Conservation (phyloP, 2,888 invertebrate species). For the Drosophila seclusa region DNA sequence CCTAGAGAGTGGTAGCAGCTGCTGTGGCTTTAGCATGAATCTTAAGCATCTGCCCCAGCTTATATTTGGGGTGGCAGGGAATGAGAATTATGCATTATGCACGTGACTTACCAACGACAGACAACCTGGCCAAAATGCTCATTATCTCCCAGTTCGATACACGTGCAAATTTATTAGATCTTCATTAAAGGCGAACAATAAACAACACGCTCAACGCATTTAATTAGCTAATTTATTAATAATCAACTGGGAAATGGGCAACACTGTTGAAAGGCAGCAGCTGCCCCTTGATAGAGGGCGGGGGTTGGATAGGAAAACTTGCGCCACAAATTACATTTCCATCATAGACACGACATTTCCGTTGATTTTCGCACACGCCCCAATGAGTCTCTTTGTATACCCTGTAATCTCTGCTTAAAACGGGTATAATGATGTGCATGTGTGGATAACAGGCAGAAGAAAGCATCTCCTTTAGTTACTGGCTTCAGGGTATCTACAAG, state of each 20-base stretch:
- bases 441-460: neutral
- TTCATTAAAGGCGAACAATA: conserved; percentile 56
- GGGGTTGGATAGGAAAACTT: conserved; percentile 18
- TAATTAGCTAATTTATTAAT: conserved; percentile 80
- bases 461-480: neutral
- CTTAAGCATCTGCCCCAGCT: conserved; percentile 5
- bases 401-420: neutral
- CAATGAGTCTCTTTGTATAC: conserved; percentile 54
- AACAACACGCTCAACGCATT: conserved; percentile 70
- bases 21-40: conserved; percentile 16
- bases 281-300: conserved; percentile 35
- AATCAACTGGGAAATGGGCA: conserved; percentile 47
- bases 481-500: neutral
- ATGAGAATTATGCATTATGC: conserved; percentile 69
- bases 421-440: neutral
- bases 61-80: neutral
- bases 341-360: conserved; percentile 46
- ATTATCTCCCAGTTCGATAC: conserved; percentile 42
- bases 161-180: conserved; percentile 73
- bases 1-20: conserved; percentile 14
- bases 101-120: conserved; percentile 64
- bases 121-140: conserved; percentile 4
- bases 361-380: conserved; percentile 58
- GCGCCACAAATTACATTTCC: conserved; percentile 66
- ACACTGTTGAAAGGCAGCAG: conserved; percentile 34